Evolutionary conservation across 2,797 vertebrate genomes (phyloP).

Genomic region (Ptychobarbus kaznakovi): DNA sequence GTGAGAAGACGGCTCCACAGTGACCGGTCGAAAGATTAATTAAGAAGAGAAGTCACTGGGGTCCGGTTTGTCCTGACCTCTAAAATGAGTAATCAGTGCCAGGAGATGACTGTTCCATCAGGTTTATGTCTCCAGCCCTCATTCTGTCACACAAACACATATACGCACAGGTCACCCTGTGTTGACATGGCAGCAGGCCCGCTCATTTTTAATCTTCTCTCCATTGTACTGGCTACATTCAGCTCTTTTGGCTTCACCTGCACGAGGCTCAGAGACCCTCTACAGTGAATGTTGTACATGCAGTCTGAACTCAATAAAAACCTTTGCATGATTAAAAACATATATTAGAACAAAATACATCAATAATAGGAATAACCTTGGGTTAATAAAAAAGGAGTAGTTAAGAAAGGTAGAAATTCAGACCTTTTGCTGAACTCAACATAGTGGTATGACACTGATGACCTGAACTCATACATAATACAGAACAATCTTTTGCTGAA

Average conservation of each 20-base stretch:
- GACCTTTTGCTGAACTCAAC: background rate
- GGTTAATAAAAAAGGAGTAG: background rate
- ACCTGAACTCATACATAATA: slow-evolving; percentile 33
- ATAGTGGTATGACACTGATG: background rate
- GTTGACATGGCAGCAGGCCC: slow-evolving; percentile 49
- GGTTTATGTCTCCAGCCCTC: slow-evolving; percentile 59
- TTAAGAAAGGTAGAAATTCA: background rate
- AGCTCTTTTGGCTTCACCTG: slow-evolving; percentile 17
- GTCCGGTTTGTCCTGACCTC: slow-evolving; percentile 64
- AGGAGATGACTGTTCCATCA: slow-evolving; percentile 59
- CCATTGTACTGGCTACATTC: background rate
- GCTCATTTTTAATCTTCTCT: slow-evolving; percentile 46
- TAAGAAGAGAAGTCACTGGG: slow-evolving; percentile 55
- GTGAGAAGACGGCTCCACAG: slow-evolving; percentile 44
- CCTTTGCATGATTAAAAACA: background rate
- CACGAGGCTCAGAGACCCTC: background rate
- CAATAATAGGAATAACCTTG: background rate
- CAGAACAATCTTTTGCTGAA: background rate
- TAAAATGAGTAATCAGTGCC: slow-evolving; percentile 67
- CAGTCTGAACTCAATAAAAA: slow-evolving; percentile 7
- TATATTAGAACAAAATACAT: background rate
- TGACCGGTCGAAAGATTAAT: slow-evolving; percentile 64
- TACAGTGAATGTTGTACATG: background rate
- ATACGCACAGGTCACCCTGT: slow-evolving; percentile 43
- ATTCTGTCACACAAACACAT: slow-evolving; percentile 62